Evolutionary conservation across 1,140 invertebrate species (phyloP), one percentile per base, ranked within the genome.

Genomic region (Zaprionus lachaisei): DNA sequence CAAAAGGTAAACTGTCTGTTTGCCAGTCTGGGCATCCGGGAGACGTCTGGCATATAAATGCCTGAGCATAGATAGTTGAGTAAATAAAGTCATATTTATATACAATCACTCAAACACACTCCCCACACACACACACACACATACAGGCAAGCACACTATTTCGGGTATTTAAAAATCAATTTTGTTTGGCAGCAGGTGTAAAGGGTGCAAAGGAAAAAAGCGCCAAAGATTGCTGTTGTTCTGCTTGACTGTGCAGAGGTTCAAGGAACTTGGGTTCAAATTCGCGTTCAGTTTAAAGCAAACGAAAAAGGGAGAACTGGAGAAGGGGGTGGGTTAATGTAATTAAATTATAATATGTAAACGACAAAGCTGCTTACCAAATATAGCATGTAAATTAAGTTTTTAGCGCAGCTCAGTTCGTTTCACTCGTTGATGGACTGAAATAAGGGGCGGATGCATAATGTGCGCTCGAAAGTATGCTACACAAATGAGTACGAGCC

Each of bases 201-300:
- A 24, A 49, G 20, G 20, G 17, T 4, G 17, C 6, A 12, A 17
- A 12, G 20, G 7, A 22, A 22, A 49, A 49, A 20, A 49, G 9
- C 20, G 17, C 17, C 41, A 57, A 56, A 28, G 56, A 81, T 66
- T 69, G 66, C 24, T 55, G 41, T 17, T 81, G 49, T 75, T 54
- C 51, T 62, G 31, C 47, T 17, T 58, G 67, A 67, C 51, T 17
- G 24, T 26, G 31, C 31, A 15, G n/a, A 41, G 31, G 74, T 90
- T 89, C 81, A 90, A 72, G 78, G 68, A 90, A 79, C 83, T 58
- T 49, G 69, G 67, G 83, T 90, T 87, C 83, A 90, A 75, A 61
- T 58, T 17, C 22, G 47, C 51, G 14, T 56, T 26, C 38, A 57
- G 14, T 44, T 56, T 66, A 22, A 72, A 66, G 31, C 12, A n/a